A percentile compares a stretch with the other conserved stretches of the same genome.
phyloP scores from a whole-genome alignment of 1,140 invertebrate species.

The Coelopa frigida region DNA sequence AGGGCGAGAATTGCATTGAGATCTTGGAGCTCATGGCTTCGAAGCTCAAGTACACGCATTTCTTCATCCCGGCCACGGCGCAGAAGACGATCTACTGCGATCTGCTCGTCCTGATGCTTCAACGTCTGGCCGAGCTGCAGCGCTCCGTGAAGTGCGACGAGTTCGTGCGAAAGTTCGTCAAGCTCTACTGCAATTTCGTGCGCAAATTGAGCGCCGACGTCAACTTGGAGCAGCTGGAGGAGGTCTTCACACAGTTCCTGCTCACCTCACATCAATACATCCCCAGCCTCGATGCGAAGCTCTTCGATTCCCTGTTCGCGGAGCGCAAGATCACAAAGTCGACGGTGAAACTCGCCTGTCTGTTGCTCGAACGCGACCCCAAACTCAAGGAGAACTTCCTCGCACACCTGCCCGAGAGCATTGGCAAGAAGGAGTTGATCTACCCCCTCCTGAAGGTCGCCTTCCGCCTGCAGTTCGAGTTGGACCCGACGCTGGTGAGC shows the following conservation, averaged over 20 bases:
- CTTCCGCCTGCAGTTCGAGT: slow-evolving; percentile 39
- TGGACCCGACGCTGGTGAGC: slow-evolving; percentile 43
- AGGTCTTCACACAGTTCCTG: slow-evolving; percentile 50
- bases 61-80: slow-evolving; percentile 13
- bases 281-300: slow-evolving; percentile 42
- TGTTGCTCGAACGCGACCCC: slow-evolving; percentile 47
- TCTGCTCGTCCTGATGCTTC: slow-evolving; percentile 22
- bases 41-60: slow-evolving; percentile 23
- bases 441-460: slow-evolving; percentile 50
- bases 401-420: slow-evolving; percentile 18
- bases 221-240: slow-evolving; percentile 50
- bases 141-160: slow-evolving; percentile 22
- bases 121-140: slow-evolving; percentile 21
- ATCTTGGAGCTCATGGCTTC: slow-evolving; percentile 23
- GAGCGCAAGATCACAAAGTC: slow-evolving; percentile 48
- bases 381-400: slow-evolving; percentile 45
- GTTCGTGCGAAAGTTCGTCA: slow-evolving; percentile 17
- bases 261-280: slow-evolving; percentile 52
- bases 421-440: slow-evolving; percentile 51
- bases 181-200: slow-evolving; percentile 20
- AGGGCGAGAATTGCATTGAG: slow-evolving; percentile 22
- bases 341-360: slow-evolving; percentile 46
- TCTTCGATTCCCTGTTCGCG: slow-evolving; percentile 47
- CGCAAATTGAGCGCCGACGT: slow-evolving; percentile 22
- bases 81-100: slow-evolving; percentile 26